Evolutionary conservation across 2,797 vertebrate genomes (phyloP).

Genomic region (Sebastes steindachneri): DNA sequence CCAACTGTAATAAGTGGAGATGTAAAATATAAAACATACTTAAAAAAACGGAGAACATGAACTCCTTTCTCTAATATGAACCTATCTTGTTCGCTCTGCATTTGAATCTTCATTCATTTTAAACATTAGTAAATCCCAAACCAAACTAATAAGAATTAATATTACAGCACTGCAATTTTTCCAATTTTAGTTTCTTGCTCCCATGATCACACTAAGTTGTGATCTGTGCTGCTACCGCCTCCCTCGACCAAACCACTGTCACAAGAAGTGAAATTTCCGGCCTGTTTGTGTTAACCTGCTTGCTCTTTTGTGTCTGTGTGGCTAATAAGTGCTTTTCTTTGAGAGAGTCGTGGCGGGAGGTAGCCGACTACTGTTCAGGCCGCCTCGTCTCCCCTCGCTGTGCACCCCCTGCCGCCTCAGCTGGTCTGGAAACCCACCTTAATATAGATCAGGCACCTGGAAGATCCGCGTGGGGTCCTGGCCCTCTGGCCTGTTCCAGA

Average conservation of each 20-base stretch:
- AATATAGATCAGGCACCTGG: constrained; percentile 68
- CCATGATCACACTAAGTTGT: background rate
- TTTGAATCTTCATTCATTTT: background rate
- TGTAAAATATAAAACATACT: background rate
- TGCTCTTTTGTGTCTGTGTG: constrained; percentile 45
- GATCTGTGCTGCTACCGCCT: background rate
- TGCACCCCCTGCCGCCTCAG: constrained; percentile 58
- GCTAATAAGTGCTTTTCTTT: constrained; percentile 55
- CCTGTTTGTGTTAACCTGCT: constrained; percentile 29
- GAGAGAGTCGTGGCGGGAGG: constrained; percentile 45
- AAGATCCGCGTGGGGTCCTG: constrained; percentile 61
- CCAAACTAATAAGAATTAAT: background rate
- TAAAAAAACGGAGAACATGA: background rate
- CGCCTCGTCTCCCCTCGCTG: constrained; percentile 40
- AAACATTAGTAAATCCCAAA: background rate
- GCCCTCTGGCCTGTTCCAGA: constrained; percentile 65
- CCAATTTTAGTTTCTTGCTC: too few species aligned
- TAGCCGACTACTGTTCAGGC: constrained; percentile 57
- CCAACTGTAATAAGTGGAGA: background rate
- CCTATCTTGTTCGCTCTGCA: background rate
- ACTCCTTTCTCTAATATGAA: background rate
- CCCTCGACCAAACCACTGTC: background rate
- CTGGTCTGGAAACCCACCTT: constrained; percentile 62
- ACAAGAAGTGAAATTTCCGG: background rate
- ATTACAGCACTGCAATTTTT: background rate